phyloP scores from a whole-genome alignment of 2,888 invertebrate species.

The Ferrisia virgata region DNA sequence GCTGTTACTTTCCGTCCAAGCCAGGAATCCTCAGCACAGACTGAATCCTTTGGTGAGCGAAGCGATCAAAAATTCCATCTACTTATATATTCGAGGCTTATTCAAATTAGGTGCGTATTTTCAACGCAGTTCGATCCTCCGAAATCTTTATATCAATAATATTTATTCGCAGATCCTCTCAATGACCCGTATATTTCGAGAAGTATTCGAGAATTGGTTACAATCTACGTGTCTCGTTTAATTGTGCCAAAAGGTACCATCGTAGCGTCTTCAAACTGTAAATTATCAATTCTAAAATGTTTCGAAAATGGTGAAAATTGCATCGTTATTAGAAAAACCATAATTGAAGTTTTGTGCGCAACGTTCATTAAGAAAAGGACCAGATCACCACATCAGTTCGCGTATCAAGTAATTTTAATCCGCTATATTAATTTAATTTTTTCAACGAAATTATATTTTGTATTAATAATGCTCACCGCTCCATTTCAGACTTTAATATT shows the following conservation, averaged over 20 bases:
- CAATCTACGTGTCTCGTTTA: constrained; percentile 51
- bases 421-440: no score
- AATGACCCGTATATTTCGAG: constrained; percentile 49
- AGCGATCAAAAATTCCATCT: constrained; percentile 58
- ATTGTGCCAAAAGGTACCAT: constrained; percentile 48
- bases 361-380: constrained; percentile 29
- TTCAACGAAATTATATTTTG: background rate
- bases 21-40: constrained; percentile 56
- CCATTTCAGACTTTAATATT: constrained; percentile 51
- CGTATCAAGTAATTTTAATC: constrained; percentile 25
- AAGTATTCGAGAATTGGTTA: constrained; percentile 48
- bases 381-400: constrained; percentile 38
- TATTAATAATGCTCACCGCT: constrained; percentile 11
- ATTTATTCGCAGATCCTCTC: constrained; percentile 48
- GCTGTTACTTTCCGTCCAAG: constrained; percentile 57
- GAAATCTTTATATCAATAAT: background rate
- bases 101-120: constrained; percentile 57
- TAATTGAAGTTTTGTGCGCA: constrained; percentile 46
- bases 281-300: constrained; percentile 47
- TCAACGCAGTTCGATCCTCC: background rate
- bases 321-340: constrained; percentile 28
- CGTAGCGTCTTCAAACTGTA: background rate
- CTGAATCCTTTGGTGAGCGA: constrained; percentile 54
- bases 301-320: constrained; percentile 46
- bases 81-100: constrained; percentile 58